Conservation (phyloP, 2,888 invertebrate genomes). For the Ferdinandea cuprea region DNA sequence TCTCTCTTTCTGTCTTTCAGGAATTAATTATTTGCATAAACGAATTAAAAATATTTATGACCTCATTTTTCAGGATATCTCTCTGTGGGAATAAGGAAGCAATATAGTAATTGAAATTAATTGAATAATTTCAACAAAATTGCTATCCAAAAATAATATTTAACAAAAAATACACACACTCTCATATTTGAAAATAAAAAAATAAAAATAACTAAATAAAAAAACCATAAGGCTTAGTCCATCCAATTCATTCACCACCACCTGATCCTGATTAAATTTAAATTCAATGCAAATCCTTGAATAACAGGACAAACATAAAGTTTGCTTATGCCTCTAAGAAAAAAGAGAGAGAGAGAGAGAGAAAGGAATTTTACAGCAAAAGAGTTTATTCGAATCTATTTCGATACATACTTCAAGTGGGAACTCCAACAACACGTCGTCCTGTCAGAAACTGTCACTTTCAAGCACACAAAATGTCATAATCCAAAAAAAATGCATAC, state of each 20-base stretch:
- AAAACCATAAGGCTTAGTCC: constrained; percentile 47
- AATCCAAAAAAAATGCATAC: constrained; percentile 26
- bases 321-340: constrained; percentile 24
- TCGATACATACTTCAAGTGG: constrained; percentile 48
- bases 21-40: constrained; percentile 83
- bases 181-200: constrained; percentile 11
- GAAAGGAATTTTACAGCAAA: constrained; percentile 71
- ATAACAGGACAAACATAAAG: constrained; percentile 53
- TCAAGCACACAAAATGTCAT: constrained; percentile 25
- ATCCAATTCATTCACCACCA: constrained; percentile 43
- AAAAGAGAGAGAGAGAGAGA: constrained; percentile 66
- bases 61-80: constrained; percentile 83
- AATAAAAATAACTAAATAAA: too few relatives aligned
- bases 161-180: constrained; percentile 1
- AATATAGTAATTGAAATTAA: constrained; percentile 76
- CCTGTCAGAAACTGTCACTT: constrained; percentile 34
- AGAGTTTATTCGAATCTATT: constrained; percentile 44
- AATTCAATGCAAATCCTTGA: constrained; percentile 59
- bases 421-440: constrained; percentile 43
- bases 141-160: constrained; percentile 46
- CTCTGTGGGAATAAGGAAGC: constrained; percentile 82
- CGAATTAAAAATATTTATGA: constrained; percentile 83
- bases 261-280: constrained; percentile 56
- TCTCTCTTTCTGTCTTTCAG: constrained; percentile 82
- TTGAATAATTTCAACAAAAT: constrained; percentile 36